Evolutionary conservation across 2,888 invertebrate genomes (phyloP), one percentile per base, ranked within the genome.

Genomic region (Thumatha senex): DNA sequence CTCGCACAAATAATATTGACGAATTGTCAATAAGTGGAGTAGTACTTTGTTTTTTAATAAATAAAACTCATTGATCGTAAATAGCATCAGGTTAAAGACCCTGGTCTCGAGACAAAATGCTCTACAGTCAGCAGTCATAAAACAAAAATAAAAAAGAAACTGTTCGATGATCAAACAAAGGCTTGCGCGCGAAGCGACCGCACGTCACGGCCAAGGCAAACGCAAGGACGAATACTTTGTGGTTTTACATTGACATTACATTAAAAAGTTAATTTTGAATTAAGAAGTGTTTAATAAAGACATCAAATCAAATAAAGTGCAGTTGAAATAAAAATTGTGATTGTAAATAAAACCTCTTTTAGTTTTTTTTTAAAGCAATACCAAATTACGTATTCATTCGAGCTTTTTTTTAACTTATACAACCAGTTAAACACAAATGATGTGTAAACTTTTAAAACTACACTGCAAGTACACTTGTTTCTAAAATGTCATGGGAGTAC

Each of bases 101-200:
- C 71, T 60, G 61, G 64, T 62, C 64, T 66, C 64, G 69, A 24
- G 18, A 73, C 73, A 76, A 69, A 75, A 76, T 78, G 74, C 75
- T 78, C 67, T 67, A 72, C 64, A 65, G 65, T 54, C 63, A 67
- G 67, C 68, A 78, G n/a, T n/a, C n/a, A n/a, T n/a, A 76, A 82
- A 80, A 82, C 77, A 80, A 80, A 70, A 75, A 82, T 74, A 82
- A 83, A 84, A 84, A 74, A 67, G 70, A 68, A 66, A 60, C 67
- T 63, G 76, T 76, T 74, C 76, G 76, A 75, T 76, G 73, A 77
- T 84, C 78, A 81, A 82, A 88, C 89, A 88, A 89, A 88, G 89
- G 82, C 75, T 81, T 74, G 82, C 75, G 74, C 64, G 74, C 82
- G 81, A 72, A 74, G 80, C 78, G 74, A 72, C 72, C 80, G 81